Conservation (phyloP, 2,888 invertebrate genomes). For the Epinotia demarniana region DNA sequence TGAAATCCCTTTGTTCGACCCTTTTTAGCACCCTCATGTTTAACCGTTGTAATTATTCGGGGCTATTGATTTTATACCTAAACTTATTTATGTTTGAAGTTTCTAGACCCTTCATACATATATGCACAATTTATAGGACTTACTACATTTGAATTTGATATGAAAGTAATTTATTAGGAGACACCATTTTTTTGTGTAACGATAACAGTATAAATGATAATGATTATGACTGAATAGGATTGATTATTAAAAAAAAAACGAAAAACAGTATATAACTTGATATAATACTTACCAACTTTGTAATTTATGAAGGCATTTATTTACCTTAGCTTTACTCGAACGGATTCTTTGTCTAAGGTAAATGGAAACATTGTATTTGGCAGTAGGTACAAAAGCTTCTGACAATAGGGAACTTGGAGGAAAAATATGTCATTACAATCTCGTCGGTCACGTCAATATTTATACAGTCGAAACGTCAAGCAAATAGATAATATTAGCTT, state of each 20-base stretch:
- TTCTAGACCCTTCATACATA: too few species aligned
- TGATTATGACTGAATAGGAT: too few species aligned
- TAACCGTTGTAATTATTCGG: background rate
- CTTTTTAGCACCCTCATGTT: too few species aligned
- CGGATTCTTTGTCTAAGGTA: background rate
- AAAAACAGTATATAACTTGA: too few species aligned
- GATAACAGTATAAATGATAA: too few species aligned
- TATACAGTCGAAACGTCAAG: background rate
- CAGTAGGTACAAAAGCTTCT: background rate
- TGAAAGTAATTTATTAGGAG: too few species aligned
- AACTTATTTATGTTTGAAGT: too few species aligned
- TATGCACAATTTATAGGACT: too few species aligned
- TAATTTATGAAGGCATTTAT: background rate
- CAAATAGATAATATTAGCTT: background rate
- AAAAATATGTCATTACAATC: constrained; percentile 2
- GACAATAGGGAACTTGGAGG: background rate
- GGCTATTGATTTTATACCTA: constrained; percentile 1
- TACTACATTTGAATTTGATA: too few species aligned
- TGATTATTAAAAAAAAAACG: too few species aligned
- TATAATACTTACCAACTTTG: background rate
- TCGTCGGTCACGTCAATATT: background rate
- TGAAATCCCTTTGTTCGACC: too few species aligned
- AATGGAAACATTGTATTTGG: background rate
- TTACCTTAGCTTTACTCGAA: background rate
- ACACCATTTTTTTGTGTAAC: too few species aligned